phyloP scores from a whole-genome alignment of 2,888 invertebrate species.

The Holacanthella duospinosa region DNA sequence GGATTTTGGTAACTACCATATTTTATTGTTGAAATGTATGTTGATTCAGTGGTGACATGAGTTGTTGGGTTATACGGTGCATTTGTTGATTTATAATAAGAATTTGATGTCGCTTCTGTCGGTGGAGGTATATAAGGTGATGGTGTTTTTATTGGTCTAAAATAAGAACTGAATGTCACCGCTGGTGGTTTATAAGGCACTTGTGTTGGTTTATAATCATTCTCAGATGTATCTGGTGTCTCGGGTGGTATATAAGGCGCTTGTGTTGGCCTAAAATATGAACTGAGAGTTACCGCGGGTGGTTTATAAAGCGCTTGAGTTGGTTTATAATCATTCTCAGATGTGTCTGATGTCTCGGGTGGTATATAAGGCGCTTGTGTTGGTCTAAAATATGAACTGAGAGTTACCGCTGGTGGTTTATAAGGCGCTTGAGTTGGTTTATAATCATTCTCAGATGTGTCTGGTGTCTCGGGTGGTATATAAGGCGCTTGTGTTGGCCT shows the following conservation, averaged over 20 bases:
- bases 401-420: background rate
- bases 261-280: background rate
- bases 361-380: background rate
- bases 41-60: too few relatives aligned
- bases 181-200: background rate
- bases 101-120: background rate
- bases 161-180: background rate
- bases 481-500: background rate
- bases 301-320: background rate
- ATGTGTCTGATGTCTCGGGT: background rate
- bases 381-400: background rate
- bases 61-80: too few relatives aligned
- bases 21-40: too few relatives aligned
- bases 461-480: background rate
- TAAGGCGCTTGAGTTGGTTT: background rate
- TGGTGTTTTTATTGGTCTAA: background rate
- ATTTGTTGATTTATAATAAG: too few relatives aligned
- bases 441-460: background rate
- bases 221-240: background rate
- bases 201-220: background rate
- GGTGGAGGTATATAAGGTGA: background rate
- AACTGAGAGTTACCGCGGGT: background rate
- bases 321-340: background rate
- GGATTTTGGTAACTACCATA: too few relatives aligned
- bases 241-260: background rate